Evolutionary conservation across 1,140 invertebrate genomes (phyloP).

Genomic region (Saccostrea echinata): DNA sequence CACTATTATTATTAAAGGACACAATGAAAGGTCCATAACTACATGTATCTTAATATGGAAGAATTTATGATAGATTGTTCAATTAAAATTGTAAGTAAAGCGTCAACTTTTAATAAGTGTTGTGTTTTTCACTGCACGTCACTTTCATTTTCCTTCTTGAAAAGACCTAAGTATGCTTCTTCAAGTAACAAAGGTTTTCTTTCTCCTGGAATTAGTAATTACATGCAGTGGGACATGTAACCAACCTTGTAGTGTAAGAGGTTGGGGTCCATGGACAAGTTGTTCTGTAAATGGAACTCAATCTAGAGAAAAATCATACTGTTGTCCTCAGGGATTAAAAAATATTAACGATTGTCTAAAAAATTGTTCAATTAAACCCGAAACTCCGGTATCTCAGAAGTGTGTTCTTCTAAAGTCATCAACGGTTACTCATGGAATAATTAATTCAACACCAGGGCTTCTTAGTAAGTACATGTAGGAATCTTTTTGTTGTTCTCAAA

Average conservation of each 20-base stretch:
- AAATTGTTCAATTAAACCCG: background rate
- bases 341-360: background rate
- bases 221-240: background rate
- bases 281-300: background rate
- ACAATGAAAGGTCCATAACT: background rate
- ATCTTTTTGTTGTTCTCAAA: too few species aligned
- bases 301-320: background rate
- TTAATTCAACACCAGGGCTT: background rate
- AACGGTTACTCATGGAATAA: background rate
- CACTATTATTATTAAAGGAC: background rate
- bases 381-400: background rate
- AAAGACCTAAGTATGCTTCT: background rate
- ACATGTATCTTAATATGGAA: background rate
- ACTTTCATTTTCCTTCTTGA: background rate
- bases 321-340: constrained; percentile 2
- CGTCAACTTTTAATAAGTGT: background rate
- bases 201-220: background rate
- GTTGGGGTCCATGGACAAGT: background rate
- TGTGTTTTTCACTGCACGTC: background rate
- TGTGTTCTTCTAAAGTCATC: background rate
- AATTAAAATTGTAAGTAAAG: background rate
- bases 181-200: background rate
- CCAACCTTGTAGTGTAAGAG: background rate
- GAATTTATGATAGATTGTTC: background rate
- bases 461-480: background rate